A percentile compares a stretch with the other conserved stretches of the same genome.
These are phyloP conservation scores for Intellagama lesueurii DNA, from an alignment of 2,797 vertebrate species.

Conservation along the genomic window DNA sequence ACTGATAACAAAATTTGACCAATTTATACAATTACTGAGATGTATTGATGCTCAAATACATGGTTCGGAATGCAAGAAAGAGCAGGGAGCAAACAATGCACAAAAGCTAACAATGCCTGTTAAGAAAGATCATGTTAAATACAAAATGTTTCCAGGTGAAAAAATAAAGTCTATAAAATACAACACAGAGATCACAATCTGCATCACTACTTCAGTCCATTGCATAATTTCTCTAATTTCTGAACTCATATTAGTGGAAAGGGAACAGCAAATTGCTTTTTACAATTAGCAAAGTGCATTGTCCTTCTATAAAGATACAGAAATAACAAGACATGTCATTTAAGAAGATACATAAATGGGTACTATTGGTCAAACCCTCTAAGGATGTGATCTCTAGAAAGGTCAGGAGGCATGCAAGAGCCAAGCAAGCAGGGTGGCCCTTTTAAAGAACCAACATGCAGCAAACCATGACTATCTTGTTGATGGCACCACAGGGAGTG, in stretches of 20 bases:
- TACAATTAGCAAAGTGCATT: not conserved
- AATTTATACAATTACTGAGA: not conserved
- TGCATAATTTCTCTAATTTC: constrained; percentile 6
- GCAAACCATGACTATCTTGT: too few species aligned
- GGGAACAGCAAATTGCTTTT: not conserved
- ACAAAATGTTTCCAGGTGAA: constrained; percentile 26
- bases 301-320: too few species aligned
- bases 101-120: constrained; percentile 29
- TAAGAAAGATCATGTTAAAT: constrained; percentile 4
- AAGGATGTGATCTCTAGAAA: too few species aligned
- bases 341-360: not conserved
- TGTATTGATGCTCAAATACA: constrained; percentile 27
- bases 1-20: constrained; percentile 16
- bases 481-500: not conserved
- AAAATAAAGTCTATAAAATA: not conserved
- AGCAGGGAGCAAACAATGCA: constrained; percentile 42
- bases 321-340: too few species aligned
- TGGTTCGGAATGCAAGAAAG: constrained; percentile 41
- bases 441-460: not conserved
- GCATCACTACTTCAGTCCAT: not conserved
- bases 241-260: not conserved
- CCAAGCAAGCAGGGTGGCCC: not conserved
- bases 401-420: not conserved
- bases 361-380: not conserved
- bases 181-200: not conserved